These are phyloP conservation scores for Montifringilla adamsi DNA, from an alignment of 2,113 vertebrate genomes.

Conservation along the genomic window DNA sequence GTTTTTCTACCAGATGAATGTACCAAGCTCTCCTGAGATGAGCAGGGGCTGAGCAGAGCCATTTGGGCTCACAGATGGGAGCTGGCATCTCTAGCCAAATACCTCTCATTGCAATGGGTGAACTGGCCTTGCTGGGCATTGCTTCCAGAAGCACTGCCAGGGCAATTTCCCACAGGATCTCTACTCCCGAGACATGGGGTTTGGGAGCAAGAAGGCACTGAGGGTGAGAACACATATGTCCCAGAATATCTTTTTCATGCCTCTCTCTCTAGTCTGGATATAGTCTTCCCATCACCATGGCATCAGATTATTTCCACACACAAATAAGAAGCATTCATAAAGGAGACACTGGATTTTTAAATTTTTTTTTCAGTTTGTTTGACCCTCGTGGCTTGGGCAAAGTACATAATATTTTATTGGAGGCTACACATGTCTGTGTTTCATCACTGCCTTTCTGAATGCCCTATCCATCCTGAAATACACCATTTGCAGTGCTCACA, in stretches of 20 bases:
- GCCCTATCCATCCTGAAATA: background rate
- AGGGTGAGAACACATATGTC: background rate
- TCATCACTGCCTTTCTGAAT: background rate
- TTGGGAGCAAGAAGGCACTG: background rate
- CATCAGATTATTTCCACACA: background rate
- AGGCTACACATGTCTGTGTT: background rate
- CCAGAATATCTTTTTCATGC: background rate
- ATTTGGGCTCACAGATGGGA: background rate
- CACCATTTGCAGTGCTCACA: conserved; percentile 24
- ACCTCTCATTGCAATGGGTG: background rate
- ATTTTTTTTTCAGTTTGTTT: background rate
- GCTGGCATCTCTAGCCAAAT: background rate
- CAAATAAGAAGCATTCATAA: background rate
- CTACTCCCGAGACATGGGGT: background rate
- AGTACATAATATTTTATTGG: background rate
- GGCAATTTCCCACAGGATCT: background rate
- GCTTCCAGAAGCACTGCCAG: background rate
- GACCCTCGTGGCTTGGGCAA: background rate
- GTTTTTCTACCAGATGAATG: background rate
- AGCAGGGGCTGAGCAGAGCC: background rate
- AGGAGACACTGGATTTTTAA: background rate
- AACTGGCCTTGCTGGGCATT: background rate
- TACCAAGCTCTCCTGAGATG: background rate
- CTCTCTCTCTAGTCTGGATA: background rate
- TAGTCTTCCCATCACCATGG: conserved; percentile 30